Evolutionary conservation across 2,113 vertebrate genomes (phyloP).

Genomic region (Phrynocephalus versicolor): DNA sequence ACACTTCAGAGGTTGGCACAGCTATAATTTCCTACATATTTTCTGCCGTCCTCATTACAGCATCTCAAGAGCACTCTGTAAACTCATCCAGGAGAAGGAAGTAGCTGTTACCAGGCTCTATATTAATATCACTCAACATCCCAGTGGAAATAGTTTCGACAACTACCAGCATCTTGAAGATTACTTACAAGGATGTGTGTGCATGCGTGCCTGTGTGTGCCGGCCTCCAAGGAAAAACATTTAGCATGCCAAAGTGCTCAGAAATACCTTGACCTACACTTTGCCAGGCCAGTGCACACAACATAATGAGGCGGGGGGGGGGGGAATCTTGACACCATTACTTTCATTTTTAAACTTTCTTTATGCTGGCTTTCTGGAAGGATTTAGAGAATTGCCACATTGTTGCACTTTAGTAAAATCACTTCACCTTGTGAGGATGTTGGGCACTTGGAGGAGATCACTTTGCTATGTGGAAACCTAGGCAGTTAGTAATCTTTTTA

Average conservation of each 20-base stretch:
- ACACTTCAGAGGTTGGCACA: conserved; percentile 34
- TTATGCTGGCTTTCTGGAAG: background rate
- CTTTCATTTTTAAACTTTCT: background rate
- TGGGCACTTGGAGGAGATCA: background rate
- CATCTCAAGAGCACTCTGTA: conserved; percentile 61
- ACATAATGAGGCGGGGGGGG: background rate
- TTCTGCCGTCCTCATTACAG: conserved; percentile 39
- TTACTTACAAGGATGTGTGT: background rate
- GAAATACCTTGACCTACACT: background rate
- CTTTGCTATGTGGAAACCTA: background rate
- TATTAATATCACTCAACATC: conserved; percentile 50
- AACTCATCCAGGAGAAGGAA: conserved; percentile 62
- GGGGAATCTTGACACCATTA: background rate
- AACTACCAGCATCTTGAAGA: conserved; percentile 14
- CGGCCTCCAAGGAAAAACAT: conserved; percentile 2
- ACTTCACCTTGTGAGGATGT: background rate
- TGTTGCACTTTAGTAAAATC: background rate
- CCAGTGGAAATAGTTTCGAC: conserved; percentile 59
- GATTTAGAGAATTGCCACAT: background rate
- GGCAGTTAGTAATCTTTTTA: background rate
- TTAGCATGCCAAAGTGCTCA: background rate
- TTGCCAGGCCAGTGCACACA: background rate
- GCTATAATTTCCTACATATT: conserved; percentile 52
- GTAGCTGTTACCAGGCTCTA: background rate
- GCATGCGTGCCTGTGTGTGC: too few species aligned